phyloP scores from a whole-genome alignment of 2,113 vertebrate genomes.

The Oenanthe oenanthe region DNA sequence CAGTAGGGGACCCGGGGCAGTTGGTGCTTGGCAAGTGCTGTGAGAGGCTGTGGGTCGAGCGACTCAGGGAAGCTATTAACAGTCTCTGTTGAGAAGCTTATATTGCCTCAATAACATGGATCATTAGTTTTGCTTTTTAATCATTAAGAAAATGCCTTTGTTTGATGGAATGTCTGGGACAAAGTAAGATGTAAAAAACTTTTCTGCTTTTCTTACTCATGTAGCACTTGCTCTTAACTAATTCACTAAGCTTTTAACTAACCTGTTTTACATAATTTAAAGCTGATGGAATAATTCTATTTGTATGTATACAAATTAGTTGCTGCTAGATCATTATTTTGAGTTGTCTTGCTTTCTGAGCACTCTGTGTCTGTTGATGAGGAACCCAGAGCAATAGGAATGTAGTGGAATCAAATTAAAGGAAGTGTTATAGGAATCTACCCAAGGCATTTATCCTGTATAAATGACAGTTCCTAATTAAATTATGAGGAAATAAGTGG shows the following conservation, averaged over 20 bases:
- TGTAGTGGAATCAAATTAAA: not conserved
- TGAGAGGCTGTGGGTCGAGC: not conserved
- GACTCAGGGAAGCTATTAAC: slow-evolving; percentile 21
- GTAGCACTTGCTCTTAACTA: not conserved
- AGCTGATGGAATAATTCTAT: not conserved
- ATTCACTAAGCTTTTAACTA: not conserved
- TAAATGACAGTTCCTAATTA: slow-evolving; percentile 7
- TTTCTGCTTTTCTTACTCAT: not conserved
- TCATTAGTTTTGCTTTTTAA: slow-evolving; percentile 58
- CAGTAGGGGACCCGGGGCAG: not conserved
- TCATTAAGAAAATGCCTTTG: slow-evolving; percentile 52
- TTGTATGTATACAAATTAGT: not conserved
- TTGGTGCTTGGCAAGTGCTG: not conserved
- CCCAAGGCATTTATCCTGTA: not conserved
- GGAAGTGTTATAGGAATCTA: not conserved
- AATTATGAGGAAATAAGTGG: not conserved
- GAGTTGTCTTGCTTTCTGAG: not conserved
- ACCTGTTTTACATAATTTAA: slow-evolving; percentile 21
- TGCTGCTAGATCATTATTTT: not conserved
- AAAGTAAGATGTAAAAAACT: not conserved
- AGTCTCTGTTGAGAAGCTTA: not conserved
- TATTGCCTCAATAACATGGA: slow-evolving; percentile 31
- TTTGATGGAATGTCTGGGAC: not conserved
- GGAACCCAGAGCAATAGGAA: not conserved
- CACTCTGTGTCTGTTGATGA: not conserved